phyloP scores from a whole-genome alignment of 23 tunicate species.

The Botrylloides violaceus region DNA sequence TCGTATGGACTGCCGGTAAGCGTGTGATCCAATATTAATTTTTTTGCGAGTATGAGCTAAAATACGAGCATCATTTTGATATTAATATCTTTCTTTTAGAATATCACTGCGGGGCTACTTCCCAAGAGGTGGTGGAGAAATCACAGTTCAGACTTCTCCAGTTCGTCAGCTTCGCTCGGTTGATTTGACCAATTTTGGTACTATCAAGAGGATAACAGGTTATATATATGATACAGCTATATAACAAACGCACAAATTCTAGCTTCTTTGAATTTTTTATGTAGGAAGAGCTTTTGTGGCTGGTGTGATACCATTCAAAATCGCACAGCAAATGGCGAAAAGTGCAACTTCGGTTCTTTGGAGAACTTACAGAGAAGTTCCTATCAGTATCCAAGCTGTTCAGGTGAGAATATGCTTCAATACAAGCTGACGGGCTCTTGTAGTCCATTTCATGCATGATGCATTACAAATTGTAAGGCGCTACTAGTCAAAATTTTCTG shows the following conservation, averaged over 20 bases:
- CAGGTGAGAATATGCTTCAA: slow-evolving; percentile 15
- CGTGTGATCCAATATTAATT: too few species aligned
- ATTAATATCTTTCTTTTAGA: neutral
- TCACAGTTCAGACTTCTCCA: slow-evolving; percentile 55
- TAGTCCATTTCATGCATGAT: too few species aligned
- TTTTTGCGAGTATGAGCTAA: neutral
- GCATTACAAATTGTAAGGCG: too few species aligned
- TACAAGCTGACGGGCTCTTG: too few species aligned
- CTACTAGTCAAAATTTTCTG: too few species aligned
- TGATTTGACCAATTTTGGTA: slow-evolving; percentile 63
- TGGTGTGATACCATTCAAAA: slow-evolving; percentile 82
- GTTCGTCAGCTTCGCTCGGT: slow-evolving; percentile 49
- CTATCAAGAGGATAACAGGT: slow-evolving; percentile 64
- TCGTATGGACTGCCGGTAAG: slow-evolving; percentile 63
- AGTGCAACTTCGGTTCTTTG: slow-evolving; percentile 69
- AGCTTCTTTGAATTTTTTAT: too few species aligned
- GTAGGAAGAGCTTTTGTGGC: slow-evolving; percentile 83
- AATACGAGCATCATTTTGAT: neutral
- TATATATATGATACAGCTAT: too few species aligned
- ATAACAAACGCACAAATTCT: too few species aligned
- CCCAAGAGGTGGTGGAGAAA: slow-evolving; percentile 83
- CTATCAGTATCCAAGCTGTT: slow-evolving; percentile 74
- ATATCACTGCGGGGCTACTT: slow-evolving; percentile 51
- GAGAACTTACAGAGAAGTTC: slow-evolving; percentile 66
- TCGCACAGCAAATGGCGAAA: slow-evolving; percentile 90